A percentile compares a stretch with the other conserved stretches of the same genome.
Evolutionary conservation across 2,113 vertebrate genomes (phyloP).

Genomic region (Ellobius talpinus): DNA sequence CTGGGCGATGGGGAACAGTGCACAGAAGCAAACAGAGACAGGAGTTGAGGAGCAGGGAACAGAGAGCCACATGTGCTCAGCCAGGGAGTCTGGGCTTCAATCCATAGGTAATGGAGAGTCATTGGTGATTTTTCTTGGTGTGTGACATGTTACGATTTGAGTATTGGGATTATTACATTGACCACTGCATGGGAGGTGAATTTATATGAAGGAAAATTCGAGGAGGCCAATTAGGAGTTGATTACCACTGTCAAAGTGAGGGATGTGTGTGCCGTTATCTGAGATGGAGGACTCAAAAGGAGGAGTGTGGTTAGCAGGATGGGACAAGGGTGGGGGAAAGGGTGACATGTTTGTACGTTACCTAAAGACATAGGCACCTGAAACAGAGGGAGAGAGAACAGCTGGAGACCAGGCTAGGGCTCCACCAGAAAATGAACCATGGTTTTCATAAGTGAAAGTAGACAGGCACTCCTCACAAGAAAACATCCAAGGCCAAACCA

Average conservation of each 20-base stretch:
- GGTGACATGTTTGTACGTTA: not conserved
- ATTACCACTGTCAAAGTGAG: not conserved
- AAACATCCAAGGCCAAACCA: not conserved
- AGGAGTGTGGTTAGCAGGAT: not conserved
- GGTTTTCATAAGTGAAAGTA: not conserved
- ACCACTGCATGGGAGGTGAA: not conserved
- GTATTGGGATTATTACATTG: not conserved
- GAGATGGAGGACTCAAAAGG: not conserved
- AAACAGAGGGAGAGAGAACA: not conserved
- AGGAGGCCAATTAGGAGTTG: conserved; percentile 6
- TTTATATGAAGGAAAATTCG: not conserved
- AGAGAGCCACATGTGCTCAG: not conserved
- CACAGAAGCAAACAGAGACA: not conserved
- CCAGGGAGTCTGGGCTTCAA: not conserved
- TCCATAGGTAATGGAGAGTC: not conserved
- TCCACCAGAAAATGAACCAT: not conserved
- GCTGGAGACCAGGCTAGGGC: not conserved
- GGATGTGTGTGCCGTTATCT: not conserved
- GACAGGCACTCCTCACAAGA: not conserved
- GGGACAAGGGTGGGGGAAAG: not conserved
- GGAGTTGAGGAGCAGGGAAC: not conserved
- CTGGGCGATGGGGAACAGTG: rapidly evolving
- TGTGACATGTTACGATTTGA: not conserved
- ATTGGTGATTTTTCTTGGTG: not conserved
- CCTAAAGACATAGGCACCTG: not conserved